Conservation (phyloP, 2,888 invertebrate species). For the Linyphia triangularis region DNA sequence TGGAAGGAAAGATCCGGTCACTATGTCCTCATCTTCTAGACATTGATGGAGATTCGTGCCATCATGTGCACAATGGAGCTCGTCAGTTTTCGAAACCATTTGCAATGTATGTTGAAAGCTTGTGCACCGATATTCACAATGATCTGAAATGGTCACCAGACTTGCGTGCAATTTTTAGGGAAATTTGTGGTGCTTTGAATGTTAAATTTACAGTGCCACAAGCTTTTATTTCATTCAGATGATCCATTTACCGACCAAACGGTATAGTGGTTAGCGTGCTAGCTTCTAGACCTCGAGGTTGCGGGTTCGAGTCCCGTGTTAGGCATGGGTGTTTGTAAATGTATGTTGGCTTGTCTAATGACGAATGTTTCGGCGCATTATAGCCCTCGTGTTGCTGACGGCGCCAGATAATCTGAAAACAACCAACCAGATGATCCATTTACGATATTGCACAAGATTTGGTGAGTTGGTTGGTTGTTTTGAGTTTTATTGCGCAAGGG, state of each 20-base stretch:
- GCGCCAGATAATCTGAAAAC: too few relatives aligned
- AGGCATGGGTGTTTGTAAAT: not conserved
- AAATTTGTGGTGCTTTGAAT: not conserved
- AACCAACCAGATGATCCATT: not conserved
- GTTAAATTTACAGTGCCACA: not conserved
- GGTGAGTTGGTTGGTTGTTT: not conserved
- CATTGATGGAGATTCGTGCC: constrained; percentile 63
- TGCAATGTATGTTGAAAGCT: not conserved
- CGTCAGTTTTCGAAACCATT: constrained; percentile 3
- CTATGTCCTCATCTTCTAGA: constrained; percentile 44
- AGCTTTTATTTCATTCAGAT: too few relatives aligned
- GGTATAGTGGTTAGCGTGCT: too few relatives aligned
- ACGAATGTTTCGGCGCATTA: too few relatives aligned
- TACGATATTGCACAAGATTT: not conserved
- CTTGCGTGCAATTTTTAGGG: not conserved
- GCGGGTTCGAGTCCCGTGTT: too few relatives aligned
- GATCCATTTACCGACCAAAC: too few relatives aligned
- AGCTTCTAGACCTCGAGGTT: too few relatives aligned
- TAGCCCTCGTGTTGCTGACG: too few relatives aligned
- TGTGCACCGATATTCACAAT: not conserved
- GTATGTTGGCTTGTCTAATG: not conserved
- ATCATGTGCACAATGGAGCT: constrained; percentile 50
- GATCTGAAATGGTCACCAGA: not conserved
- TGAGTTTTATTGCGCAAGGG: too few relatives aligned
- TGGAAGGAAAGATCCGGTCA: not conserved